These are phyloP conservation scores for Eristalinus aeneus DNA, from an alignment of 2,888 invertebrate genomes.

Conservation along the genomic window DNA sequence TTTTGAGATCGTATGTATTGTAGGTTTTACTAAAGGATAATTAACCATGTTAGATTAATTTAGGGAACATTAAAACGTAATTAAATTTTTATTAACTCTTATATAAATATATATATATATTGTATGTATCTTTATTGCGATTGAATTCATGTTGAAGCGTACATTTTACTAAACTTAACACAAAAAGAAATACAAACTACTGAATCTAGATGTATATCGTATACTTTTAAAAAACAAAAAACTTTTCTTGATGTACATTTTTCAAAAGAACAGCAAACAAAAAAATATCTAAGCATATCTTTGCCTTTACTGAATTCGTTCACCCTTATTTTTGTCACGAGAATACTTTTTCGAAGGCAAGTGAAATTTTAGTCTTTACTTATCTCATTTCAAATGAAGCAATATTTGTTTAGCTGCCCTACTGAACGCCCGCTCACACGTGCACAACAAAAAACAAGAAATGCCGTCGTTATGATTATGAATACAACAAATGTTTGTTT, in stretches of 20 bases:
- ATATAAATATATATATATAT: conserved; percentile 16
- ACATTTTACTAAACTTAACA: conserved; percentile 31
- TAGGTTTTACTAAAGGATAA: conserved; percentile 22
- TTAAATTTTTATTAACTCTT: conserved; percentile 29
- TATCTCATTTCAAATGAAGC: conserved; percentile 9
- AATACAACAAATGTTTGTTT: conserved; percentile 40
- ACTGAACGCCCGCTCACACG: not conserved
- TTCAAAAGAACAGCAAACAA: not conserved
- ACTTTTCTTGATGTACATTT: conserved; percentile 49
- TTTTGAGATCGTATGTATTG: conserved; percentile 15
- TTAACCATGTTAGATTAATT: conserved; percentile 21
- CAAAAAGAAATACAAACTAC: not conserved
- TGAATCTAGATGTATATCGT: conserved; percentile 60
- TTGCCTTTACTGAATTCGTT: conserved; percentile 1
- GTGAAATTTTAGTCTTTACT: not conserved
- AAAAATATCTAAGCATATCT: not conserved
- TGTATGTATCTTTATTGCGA: conserved; percentile 39
- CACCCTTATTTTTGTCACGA: not conserved
- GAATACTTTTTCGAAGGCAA: not conserved
- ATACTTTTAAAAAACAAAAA: conserved; percentile 15
- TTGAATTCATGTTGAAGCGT: conserved; percentile 10
- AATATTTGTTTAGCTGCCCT: conserved; percentile 20
- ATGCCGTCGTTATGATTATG: conserved; percentile 36
- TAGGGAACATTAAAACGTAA: conserved; percentile 35
- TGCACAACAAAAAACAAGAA: conserved; percentile 5